Percentiles rank a stretch among this genome's conserved stretches.
Conservation (phyloP, 1,140 invertebrate species). For the Pissodes strobi region DNA sequence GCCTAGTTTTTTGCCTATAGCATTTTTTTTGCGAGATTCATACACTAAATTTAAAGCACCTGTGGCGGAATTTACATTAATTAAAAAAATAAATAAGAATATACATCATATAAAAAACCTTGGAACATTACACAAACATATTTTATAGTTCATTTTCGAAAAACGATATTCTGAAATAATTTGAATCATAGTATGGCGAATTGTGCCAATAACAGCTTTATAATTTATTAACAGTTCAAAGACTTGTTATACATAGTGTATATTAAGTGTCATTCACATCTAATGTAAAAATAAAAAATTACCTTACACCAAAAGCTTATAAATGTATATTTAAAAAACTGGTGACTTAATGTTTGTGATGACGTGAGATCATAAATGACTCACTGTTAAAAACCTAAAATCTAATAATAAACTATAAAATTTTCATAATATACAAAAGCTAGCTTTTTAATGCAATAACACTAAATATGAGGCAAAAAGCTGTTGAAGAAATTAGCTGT, state of each 20-base stretch:
- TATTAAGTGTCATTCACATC: conserved; percentile 6
- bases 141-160: neutral
- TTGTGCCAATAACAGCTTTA: too few species aligned
- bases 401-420: conserved; percentile 11
- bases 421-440: conserved; percentile 23
- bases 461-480: too few species aligned
- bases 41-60: conserved; percentile 22
- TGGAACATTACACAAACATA: conserved; percentile 5
- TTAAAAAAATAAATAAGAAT: conserved; percentile 16
- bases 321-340: neutral
- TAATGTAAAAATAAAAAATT: conserved; percentile 4
- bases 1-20: conserved; percentile 11
- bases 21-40: conserved; percentile 30
- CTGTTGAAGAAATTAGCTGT: too few species aligned
- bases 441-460: too few species aligned
- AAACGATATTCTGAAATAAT: too few species aligned
- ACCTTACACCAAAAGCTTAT: conserved; percentile 20
- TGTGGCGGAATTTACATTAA: conserved; percentile 4
- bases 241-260: neutral
- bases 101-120: neutral
- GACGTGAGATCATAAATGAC: conserved; percentile 4
- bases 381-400: conserved; percentile 12
- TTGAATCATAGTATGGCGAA: too few species aligned
- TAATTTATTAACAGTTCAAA: neutral
- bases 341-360: conserved; percentile 13